These are phyloP conservation scores for Pseudococcus longispinus DNA, from an alignment of 2,888 invertebrate species.

Conservation along the genomic window DNA sequence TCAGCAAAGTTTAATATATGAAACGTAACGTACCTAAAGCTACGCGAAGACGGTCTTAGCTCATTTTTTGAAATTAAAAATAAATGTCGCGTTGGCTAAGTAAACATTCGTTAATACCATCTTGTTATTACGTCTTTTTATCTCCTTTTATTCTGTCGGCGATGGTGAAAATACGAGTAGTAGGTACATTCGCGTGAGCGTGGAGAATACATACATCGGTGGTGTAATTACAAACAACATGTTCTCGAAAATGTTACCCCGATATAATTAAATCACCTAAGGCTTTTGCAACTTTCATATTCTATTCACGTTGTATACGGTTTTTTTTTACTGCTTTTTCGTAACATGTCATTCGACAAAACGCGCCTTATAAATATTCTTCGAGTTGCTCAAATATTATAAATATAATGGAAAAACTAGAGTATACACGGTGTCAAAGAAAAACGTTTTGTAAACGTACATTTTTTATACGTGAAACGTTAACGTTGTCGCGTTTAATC, in stretches of 20 bases:
- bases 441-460: not conserved
- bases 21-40: too few species aligned
- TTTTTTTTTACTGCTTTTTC: not conserved
- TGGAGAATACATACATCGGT: not conserved
- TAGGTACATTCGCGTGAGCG: not conserved
- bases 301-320: not conserved
- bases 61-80: conserved; percentile 20
- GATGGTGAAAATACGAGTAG: not conserved
- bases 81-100: not conserved
- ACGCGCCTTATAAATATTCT: not conserved
- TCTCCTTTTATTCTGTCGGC: not conserved
- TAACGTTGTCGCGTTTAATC: not conserved
- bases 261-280: conserved; percentile 28
- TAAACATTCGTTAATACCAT: conserved; percentile 31
- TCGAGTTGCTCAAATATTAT: not conserved
- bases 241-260: not conserved
- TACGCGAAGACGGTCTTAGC: not conserved
- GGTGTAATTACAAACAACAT: conserved; percentile 27
- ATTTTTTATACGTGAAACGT: not conserved
- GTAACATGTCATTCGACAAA: conserved; percentile 14
- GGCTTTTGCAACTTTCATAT: conserved; percentile 2
- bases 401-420: not conserved
- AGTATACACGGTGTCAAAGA: not conserved
- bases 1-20: not conserved
- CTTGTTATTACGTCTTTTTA: not conserved